Base-by-base conservation (phyloP, 2,888 invertebrate species). In the Ischnus inquisitorius region DNA sequence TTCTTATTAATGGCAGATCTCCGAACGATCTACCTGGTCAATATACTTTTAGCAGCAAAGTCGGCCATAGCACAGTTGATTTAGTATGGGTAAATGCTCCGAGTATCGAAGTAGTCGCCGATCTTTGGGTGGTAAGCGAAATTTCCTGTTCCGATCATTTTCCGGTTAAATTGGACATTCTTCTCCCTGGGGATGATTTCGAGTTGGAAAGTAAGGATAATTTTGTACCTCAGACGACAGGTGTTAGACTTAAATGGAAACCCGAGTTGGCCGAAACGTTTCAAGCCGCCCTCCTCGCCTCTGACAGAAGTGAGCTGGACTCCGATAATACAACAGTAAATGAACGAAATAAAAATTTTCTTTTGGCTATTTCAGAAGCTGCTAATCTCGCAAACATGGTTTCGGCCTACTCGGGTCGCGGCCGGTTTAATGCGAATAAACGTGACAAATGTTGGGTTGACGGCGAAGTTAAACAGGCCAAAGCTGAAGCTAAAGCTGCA, bases 1-100 rank as follows among this genome's bases (percentile, higher is more conserved):
- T 60, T 4, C 62, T 79, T 1, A 34, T 79, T 22, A 79, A 79
- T 16, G 71, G 79, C 5, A 72, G 79, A 60, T 25, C 71, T 8
- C 46, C 41, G 14, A 69, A 10, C 0, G 57, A 79, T 6, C 10
- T 10, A 1, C 79, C 79, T 1, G 79, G 57, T 0, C 68, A 57
- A 41, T 62, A 39, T 14, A 43, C 60, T 1, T 60, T 60, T 14
- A 28, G 60, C 34, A 71, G 43, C 28, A 62, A 60, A 62, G 43
- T 25, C 3, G 74, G 74, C 1, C 25, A 25, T 1, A 62, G 46
- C 19, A 8, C 62, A 3, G 6, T 57, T 0, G 54, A 74, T 57
- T 41, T 74, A 10, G 60, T 74, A 8, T 64, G 77, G 76, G n/a
- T 76, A 1, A 76, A 39, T 25, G 43, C 14, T 43, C 10, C 43